Conservation (phyloP, 2,113 vertebrate species). For the Semnornis frantzii region DNA sequence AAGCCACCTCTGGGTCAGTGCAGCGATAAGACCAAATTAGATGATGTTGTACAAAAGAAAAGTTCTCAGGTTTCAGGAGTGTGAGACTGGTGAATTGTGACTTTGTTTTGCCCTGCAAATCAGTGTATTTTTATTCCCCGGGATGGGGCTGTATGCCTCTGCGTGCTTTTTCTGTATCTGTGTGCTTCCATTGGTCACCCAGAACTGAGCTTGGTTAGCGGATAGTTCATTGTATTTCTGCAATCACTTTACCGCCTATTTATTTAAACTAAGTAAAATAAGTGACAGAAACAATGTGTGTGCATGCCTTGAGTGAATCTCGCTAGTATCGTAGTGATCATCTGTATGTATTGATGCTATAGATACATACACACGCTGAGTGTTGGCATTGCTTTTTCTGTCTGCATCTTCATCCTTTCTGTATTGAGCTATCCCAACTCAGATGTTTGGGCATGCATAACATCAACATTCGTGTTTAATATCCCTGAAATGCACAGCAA, state of each 20-base stretch:
- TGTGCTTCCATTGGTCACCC: not conserved
- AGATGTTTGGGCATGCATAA: not conserved
- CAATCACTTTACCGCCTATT: not conserved
- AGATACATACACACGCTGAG: not conserved
- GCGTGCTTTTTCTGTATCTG: not conserved
- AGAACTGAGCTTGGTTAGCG: not conserved
- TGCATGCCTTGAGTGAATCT: not conserved
- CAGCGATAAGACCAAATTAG: slow-evolving; percentile 28
- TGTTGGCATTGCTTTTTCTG: not conserved
- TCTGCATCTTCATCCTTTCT: not conserved
- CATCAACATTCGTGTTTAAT: slow-evolving; percentile 21
- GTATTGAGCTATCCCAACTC: not conserved
- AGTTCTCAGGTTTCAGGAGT: slow-evolving; percentile 9
- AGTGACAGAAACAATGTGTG: not conserved
- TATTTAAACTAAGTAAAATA: slow-evolving; percentile 3
- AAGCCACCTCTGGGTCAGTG: not conserved
- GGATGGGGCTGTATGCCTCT: not conserved
- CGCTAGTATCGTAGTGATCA: not conserved
- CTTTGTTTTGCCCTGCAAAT: slow-evolving; percentile 42
- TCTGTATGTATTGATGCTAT: not conserved
- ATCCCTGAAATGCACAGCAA: slow-evolving; percentile 12
- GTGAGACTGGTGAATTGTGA: slow-evolving; percentile 44
- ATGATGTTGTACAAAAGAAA: not conserved
- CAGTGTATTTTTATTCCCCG: not conserved
- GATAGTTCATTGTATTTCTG: slow-evolving; percentile 28